These are phyloP conservation scores for Atherix ibis DNA, from an alignment of 2,888 invertebrate species.

Conservation along the genomic window DNA sequence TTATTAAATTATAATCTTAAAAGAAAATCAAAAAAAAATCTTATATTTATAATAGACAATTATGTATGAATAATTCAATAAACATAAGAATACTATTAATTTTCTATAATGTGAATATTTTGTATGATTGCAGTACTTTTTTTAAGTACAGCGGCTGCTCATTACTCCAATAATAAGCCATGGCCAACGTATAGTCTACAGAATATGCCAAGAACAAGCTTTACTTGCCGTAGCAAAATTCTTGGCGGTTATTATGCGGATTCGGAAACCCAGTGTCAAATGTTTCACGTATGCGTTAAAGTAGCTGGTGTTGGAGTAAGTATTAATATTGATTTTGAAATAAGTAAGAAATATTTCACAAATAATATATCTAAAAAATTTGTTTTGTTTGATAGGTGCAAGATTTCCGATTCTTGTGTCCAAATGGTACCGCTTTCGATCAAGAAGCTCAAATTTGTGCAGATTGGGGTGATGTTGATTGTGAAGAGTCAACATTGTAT, in stretches of 20 bases:
- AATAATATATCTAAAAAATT: background rate
- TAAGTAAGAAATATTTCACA: too few relatives aligned
- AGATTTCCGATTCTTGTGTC: constrained; percentile 76
- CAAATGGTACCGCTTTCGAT: constrained; percentile 80
- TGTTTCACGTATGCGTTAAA: constrained; percentile 79
- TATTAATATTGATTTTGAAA: too few relatives aligned
- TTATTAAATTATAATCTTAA: too few relatives aligned
- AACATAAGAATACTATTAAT: too few relatives aligned
- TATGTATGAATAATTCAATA: too few relatives aligned
- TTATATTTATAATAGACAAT: too few relatives aligned
- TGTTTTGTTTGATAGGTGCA: constrained; percentile 38
- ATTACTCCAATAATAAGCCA: constrained; percentile 3
- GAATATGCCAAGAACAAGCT: constrained; percentile 43
- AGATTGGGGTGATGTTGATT: constrained; percentile 81
- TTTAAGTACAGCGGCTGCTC: too few relatives aligned
- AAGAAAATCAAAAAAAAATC: too few relatives aligned
- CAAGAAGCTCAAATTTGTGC: constrained; percentile 86
- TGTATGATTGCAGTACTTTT: too few relatives aligned
- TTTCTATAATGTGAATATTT: too few relatives aligned
- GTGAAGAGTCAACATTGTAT: constrained; percentile 63
- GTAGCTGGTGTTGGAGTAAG: constrained; percentile 59
- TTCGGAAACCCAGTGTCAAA: constrained; percentile 72
- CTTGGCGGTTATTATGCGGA: constrained; percentile 81
- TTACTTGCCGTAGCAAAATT: constrained; percentile 70
- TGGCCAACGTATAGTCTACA: constrained; percentile 41